Percentiles rank a stretch among this genome's conserved stretches.
phyloP scores from a whole-genome alignment of 1,140 invertebrate genomes.

The Sitophilus oryzae region DNA sequence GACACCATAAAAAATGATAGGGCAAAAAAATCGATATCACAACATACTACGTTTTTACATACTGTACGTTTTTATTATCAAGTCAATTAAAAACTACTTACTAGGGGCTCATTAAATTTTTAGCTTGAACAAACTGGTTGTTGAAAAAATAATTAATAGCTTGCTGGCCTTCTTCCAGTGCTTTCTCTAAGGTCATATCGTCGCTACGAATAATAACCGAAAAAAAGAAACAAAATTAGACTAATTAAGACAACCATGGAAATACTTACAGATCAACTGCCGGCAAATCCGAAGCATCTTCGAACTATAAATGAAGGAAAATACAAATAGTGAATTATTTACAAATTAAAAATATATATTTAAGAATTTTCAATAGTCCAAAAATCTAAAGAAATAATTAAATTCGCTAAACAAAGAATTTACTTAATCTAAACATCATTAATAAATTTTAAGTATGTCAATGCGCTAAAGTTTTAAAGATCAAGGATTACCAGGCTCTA shows the following conservation, averaged over 20 bases:
- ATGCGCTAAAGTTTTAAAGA: too few species aligned
- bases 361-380: too few species aligned
- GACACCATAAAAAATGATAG: too few species aligned
- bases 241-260: neutral
- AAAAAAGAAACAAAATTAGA: neutral
- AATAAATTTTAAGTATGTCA: too few species aligned
- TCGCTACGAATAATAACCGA: conserved; percentile 4
- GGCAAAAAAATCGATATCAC: neutral
- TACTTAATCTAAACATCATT: too few species aligned
- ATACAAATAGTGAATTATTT: too few species aligned
- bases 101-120: conserved; percentile 68
- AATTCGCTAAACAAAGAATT: too few species aligned
- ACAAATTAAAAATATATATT: too few species aligned
- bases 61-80: neutral
- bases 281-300: conserved; percentile 30
- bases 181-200: conserved; percentile 56
- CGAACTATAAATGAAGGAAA: conserved; percentile 28
- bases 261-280: conserved; percentile 17
- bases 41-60: neutral
- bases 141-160: conserved; percentile 82
- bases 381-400: too few species aligned
- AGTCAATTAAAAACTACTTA: conserved; percentile 39
- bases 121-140: conserved; percentile 79
- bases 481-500: too few species aligned
- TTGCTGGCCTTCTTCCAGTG: conserved; percentile 60